These are phyloP conservation scores for Mionectes macconnelli DNA, from an alignment of 2,113 vertebrate species.

Conservation along the genomic window DNA sequence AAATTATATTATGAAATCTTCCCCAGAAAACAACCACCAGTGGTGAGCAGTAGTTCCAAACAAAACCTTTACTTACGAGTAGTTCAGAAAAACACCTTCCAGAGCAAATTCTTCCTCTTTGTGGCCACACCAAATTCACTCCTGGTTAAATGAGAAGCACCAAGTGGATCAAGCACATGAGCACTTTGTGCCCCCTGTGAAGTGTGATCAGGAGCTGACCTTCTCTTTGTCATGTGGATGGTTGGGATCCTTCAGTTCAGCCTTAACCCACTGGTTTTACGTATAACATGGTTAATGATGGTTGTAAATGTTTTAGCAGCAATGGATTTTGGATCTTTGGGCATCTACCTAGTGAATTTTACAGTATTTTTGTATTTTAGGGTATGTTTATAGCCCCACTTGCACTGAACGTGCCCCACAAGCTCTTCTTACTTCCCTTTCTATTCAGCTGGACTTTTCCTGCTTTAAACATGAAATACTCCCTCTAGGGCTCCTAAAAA, in stretches of 20 bases:
- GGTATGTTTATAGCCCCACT: neutral
- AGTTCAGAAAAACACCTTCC: neutral
- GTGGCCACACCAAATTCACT: neutral
- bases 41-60: slow-evolving; percentile 9
- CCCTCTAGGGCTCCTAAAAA: neutral
- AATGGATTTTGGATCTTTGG: neutral
- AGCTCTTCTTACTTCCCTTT: neutral
- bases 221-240: accelerated
- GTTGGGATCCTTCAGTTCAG: neutral
- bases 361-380: neutral
- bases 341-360: neutral
- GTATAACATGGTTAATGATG: neutral
- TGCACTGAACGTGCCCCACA: neutral
- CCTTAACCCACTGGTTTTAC: neutral
- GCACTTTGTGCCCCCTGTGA: accelerated
- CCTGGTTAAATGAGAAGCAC: neutral
- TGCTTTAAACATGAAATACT: neutral
- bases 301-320: neutral
- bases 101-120: neutral
- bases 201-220: neutral
- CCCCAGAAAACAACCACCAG: neutral
- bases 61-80: neutral
- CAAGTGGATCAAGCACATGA: neutral
- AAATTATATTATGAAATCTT: accelerated
- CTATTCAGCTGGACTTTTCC: neutral